Evolutionary conservation across 2,888 invertebrate species (phyloP).

Genomic region (Andrena dorsata): DNA sequence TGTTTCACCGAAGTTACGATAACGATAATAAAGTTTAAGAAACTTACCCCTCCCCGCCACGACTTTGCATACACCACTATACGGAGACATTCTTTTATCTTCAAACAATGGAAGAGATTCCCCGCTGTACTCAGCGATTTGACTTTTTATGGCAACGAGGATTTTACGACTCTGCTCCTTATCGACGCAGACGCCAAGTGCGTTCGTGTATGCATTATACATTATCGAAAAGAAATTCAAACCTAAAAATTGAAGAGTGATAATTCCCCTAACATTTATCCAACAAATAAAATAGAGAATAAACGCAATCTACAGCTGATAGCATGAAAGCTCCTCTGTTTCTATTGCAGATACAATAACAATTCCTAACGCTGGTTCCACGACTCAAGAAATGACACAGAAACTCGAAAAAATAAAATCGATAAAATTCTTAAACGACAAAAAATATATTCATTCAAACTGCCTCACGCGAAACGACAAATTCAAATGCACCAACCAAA

Average conservation of each 20-base stretch:
- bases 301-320: not conserved
- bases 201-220: slow-evolving; percentile 1
- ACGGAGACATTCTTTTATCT: slow-evolving; percentile 26
- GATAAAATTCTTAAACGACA: too few relatives aligned
- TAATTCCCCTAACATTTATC: slow-evolving; percentile 7
- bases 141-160: slow-evolving; percentile 44
- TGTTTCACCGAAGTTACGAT: slow-evolving; percentile 31
- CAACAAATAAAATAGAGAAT: not conserved
- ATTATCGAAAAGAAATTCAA: slow-evolving; percentile 13
- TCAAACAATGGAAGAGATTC: slow-evolving; percentile 37
- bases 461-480: too few relatives aligned
- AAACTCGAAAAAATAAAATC: too few relatives aligned
- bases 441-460: too few relatives aligned
- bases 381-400: too few relatives aligned
- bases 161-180: slow-evolving; percentile 47
- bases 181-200: slow-evolving; percentile 4
- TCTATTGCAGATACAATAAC: too few relatives aligned
- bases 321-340: too few relatives aligned
- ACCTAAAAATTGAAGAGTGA: not conserved
- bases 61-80: slow-evolving; percentile 23
- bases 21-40: slow-evolving; percentile 44
- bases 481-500: too few relatives aligned
- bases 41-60: slow-evolving; percentile 23
- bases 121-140: slow-evolving; percentile 36
- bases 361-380: too few relatives aligned